These are phyloP conservation scores for Tympanuchus pallidicinctus DNA, from an alignment of 2,113 vertebrate genomes.

Conservation along the genomic window DNA sequence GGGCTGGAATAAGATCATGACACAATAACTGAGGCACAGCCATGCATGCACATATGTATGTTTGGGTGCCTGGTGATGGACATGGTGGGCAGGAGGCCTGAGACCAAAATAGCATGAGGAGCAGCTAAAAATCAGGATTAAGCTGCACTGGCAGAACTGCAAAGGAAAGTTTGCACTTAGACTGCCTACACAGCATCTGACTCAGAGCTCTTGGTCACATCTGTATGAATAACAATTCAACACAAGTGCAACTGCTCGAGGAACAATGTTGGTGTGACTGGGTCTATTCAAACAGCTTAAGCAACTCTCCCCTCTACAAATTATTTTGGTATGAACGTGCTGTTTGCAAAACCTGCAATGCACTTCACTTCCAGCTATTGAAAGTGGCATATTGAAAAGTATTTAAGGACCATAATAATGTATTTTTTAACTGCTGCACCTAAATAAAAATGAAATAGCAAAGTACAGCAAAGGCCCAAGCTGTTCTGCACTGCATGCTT, in stretches of 20 bases:
- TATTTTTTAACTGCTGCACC: neutral
- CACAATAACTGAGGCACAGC: neutral
- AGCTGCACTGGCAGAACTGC: neutral
- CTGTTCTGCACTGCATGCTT: neutral
- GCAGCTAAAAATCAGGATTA: neutral
- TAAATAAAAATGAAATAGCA: neutral
- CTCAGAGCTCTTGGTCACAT: neutral
- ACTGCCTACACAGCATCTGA: neutral
- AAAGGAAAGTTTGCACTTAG: neutral
- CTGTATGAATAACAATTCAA: neutral
- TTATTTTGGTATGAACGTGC: neutral
- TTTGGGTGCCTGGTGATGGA: neutral
- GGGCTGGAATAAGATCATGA: neutral
- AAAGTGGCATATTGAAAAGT: neutral
- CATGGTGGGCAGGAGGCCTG: neutral
- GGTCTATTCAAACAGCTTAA: neutral
- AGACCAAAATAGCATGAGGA: neutral
- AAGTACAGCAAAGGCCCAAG: neutral
- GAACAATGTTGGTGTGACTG: neutral
- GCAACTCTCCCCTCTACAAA: neutral
- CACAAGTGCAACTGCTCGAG: neutral
- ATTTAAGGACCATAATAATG: neutral
- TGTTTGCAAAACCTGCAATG: neutral
- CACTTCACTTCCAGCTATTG: neutral
- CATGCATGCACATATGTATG: rapidly evolving